Evolutionary conservation across 2,888 invertebrate species (phyloP).

Genomic region (Agriopis marginaria): DNA sequence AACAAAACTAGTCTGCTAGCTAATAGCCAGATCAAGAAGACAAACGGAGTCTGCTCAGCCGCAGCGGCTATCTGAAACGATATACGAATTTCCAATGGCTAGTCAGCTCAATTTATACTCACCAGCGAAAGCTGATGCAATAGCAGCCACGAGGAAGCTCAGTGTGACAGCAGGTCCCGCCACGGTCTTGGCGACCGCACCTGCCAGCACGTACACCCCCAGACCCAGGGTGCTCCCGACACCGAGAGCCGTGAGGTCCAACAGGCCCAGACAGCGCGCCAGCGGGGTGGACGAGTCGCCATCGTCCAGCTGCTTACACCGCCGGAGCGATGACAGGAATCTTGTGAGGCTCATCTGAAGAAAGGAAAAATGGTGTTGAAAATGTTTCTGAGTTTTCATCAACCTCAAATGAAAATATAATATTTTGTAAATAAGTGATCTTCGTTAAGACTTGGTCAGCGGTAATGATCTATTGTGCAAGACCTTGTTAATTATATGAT

Average conservation of each 20-base stretch:
- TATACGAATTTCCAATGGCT: neutral
- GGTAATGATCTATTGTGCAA: too few relatives aligned
- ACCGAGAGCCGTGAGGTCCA: slow-evolving; percentile 95
- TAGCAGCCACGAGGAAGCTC: slow-evolving; percentile 96
- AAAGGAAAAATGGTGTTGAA: slow-evolving; percentile 19
- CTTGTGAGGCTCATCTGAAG: slow-evolving; percentile 73
- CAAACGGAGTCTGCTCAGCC: too few relatives aligned
- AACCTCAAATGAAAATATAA: too few relatives aligned
- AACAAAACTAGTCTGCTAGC: too few relatives aligned
- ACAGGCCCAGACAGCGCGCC: slow-evolving; percentile 90
- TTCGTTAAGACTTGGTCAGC: too few relatives aligned
- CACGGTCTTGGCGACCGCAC: slow-evolving; percentile 93
- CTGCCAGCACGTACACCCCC: slow-evolving; percentile 97
- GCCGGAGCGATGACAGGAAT: slow-evolving; percentile 68
- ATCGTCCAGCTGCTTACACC: slow-evolving; percentile 81
- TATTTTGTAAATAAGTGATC: too few relatives aligned
- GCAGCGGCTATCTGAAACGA: too few relatives aligned
- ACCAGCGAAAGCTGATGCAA: slow-evolving; percentile 97
- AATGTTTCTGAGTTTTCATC: neutral
- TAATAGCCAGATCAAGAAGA: too few relatives aligned
- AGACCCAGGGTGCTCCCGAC: slow-evolving; percentile 96
- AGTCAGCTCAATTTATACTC: slow-evolving; percentile 42
- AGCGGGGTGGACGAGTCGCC: slow-evolving; percentile 75
- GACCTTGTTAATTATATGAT: too few relatives aligned
- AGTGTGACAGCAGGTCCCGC: slow-evolving; percentile 97